phyloP scores from a whole-genome alignment of 2,113 vertebrate genomes.

The Pygathrix nemaeus region DNA sequence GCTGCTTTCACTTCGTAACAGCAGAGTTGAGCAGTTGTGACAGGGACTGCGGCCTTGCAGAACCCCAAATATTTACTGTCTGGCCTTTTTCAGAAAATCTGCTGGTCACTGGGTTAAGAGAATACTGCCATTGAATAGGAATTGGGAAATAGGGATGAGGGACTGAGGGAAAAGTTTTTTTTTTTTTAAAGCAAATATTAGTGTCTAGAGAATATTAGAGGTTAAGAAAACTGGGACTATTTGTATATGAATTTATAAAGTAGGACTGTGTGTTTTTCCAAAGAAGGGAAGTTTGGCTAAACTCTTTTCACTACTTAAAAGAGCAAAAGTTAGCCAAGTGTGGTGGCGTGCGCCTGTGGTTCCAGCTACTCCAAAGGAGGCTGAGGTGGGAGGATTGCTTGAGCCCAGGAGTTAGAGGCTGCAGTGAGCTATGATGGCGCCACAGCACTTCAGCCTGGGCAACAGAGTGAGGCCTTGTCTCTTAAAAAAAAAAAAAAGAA shows the following conservation, averaged over 20 bases:
- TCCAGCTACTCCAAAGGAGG: too few relatives aligned
- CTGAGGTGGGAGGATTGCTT: too few relatives aligned
- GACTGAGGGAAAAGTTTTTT: rapidly evolving
- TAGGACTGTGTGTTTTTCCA: not conserved
- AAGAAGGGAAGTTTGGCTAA: not conserved
- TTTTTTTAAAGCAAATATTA: not conserved
- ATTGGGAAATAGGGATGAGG: not conserved
- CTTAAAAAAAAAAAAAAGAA: too few relatives aligned
- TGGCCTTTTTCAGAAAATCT: not conserved
- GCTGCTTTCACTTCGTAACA: not conserved
- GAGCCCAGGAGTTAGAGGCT: too few relatives aligned
- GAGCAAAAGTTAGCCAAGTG: not conserved
- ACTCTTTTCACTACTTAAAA: not conserved
- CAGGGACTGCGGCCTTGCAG: rapidly evolving
- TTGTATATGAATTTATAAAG: not conserved
- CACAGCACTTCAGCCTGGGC: too few relatives aligned
- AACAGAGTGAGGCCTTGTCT: too few relatives aligned
- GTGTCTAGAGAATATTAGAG: not conserved
- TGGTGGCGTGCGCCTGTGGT: too few relatives aligned
- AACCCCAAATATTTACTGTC: not conserved
- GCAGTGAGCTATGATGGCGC: too few relatives aligned
- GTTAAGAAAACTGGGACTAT: not conserved
- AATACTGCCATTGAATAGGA: not conserved
- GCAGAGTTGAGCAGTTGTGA: not conserved
- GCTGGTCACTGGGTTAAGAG: not conserved